A percentile compares a stretch with the other conserved stretches of the same genome.
These are phyloP conservation scores for Pluvianellus socialis DNA, from an alignment of 2,113 vertebrate species.

Conservation along the genomic window DNA sequence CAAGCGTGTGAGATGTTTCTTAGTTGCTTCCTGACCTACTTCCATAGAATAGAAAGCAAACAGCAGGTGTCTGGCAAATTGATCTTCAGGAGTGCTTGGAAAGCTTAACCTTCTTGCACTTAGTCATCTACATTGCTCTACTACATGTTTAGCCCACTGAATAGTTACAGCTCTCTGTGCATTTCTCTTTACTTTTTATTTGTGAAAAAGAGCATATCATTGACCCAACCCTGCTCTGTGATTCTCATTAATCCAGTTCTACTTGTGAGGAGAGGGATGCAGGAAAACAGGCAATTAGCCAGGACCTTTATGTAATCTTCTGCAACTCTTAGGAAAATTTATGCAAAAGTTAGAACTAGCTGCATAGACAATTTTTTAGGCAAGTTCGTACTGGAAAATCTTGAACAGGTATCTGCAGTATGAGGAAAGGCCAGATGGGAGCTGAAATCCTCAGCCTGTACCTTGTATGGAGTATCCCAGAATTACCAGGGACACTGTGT, in stretches of 20 bases:
- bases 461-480: neutral
- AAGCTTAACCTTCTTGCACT: neutral
- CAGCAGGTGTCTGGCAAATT: constrained; percentile 37
- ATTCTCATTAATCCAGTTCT: neutral
- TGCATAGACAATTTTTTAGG: neutral
- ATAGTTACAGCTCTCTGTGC: neutral
- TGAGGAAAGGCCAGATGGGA: neutral
- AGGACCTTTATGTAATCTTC: neutral
- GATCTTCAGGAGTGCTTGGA: constrained; percentile 25
- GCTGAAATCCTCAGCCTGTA: neutral
- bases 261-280: neutral
- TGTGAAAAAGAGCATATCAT: neutral
- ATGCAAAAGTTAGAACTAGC: neutral
- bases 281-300: neutral
- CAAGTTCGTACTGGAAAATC: neutral
- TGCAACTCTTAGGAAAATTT: neutral
- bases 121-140: neutral
- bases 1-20: neutral
- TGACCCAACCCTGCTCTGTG: neutral
- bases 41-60: constrained; percentile 47
- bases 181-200: neutral
- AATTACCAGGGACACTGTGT: neutral
- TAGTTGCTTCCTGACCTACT: constrained; percentile 33
- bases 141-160: neutral
- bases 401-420: neutral